Percentiles rank a stretch among this genome's conserved stretches.
Evolutionary conservation across 2,113 vertebrate genomes (phyloP).

Genomic region (Pithys albifrons): DNA sequence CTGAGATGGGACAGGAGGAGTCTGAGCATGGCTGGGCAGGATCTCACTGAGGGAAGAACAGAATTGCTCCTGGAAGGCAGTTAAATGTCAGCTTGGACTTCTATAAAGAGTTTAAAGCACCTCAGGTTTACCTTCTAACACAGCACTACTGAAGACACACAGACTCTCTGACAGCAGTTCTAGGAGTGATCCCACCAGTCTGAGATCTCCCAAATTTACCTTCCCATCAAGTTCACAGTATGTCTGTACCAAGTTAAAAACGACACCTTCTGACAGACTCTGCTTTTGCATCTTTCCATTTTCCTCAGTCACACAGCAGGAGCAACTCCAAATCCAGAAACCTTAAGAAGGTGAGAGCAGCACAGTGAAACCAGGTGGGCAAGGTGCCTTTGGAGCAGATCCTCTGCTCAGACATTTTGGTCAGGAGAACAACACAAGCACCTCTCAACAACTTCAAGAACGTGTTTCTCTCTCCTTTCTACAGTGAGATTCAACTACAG

Average conservation of each 20-base stretch:
- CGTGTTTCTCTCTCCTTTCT: background rate
- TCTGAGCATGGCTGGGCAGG: background rate
- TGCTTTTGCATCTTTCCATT: background rate
- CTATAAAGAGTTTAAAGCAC: background rate
- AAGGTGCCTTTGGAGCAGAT: background rate
- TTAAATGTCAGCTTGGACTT: background rate
- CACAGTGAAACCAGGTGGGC: background rate
- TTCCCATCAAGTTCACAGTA: rapidly evolving
- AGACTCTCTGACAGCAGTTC: rapidly evolving
- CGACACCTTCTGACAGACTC: background rate
- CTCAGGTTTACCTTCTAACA: background rate
- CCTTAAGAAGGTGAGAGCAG: background rate
- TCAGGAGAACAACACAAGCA: background rate
- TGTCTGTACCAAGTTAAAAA: background rate
- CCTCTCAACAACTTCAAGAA: background rate
- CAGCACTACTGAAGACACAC: background rate
- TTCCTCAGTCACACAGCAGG: background rate
- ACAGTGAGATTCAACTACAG: background rate
- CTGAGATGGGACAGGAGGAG: background rate
- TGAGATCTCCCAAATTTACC: background rate
- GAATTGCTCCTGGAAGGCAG: background rate
- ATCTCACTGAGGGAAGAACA: background rate
- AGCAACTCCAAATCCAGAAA: background rate
- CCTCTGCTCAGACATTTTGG: background rate
- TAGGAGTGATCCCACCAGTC: background rate